Evolutionary conservation across 2,113 vertebrate species (phyloP).

Genomic region (Rhinoptilus africanus): DNA sequence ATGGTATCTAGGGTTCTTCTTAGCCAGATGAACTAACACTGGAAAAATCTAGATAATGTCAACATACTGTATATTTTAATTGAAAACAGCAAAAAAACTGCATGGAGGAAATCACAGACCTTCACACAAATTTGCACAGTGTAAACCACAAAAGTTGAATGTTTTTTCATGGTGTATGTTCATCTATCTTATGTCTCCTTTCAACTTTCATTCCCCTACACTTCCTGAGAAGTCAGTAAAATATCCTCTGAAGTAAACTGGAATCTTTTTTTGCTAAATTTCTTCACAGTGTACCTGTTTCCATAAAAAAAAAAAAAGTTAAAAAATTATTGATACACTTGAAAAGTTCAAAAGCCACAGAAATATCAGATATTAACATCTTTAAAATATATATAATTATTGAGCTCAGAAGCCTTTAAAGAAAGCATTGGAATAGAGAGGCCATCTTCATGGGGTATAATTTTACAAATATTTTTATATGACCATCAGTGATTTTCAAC

Average conservation of each 20-base stretch:
- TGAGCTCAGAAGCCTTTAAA: background rate
- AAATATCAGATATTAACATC: background rate
- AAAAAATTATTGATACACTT: background rate
- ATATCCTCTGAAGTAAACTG: background rate
- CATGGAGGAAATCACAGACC: background rate
- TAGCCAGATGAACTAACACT: background rate
- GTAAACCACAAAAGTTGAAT: background rate
- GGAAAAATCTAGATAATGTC: background rate
- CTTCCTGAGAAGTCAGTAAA: background rate
- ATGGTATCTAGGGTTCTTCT: background rate
- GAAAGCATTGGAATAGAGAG: background rate
- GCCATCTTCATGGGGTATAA: background rate
- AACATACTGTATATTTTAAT: background rate
- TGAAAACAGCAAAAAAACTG: background rate
- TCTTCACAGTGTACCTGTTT: background rate
- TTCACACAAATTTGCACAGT: background rate
- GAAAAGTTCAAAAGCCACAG: background rate
- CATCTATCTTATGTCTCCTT: background rate
- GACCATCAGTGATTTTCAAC: background rate
- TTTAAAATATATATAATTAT: background rate
- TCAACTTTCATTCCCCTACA: background rate
- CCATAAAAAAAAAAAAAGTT: background rate
- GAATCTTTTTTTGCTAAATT: background rate
- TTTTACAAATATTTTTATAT: background rate
- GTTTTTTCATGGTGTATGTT: background rate